These are phyloP conservation scores for Cistogaster globosa DNA, from an alignment of 2,888 invertebrate genomes.

Conservation along the genomic window DNA sequence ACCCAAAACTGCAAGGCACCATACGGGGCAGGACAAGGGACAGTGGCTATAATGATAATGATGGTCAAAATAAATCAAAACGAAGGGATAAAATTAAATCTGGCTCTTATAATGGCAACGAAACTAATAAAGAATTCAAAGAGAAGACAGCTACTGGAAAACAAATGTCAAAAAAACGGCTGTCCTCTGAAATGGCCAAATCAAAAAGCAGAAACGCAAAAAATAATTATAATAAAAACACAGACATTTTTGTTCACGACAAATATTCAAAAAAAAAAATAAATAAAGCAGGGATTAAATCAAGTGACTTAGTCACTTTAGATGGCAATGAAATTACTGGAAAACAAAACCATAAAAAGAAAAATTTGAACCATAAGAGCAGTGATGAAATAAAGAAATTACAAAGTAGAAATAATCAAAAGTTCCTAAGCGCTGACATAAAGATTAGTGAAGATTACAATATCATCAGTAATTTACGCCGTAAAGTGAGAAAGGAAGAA, in stretches of 20 bases:
- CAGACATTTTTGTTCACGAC: neutral
- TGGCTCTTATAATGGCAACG: neutral
- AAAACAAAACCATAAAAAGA: slow-evolving; percentile 8
- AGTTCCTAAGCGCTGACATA: no score
- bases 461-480: slow-evolving; percentile 54
- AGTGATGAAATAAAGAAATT: neutral
- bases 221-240: neutral
- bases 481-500: slow-evolving; percentile 62
- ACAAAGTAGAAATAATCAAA: neutral
- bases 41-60: neutral
- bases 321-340: neutral
- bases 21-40: neutral
- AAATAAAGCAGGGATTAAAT: neutral
- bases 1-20: neutral
- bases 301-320: neutral
- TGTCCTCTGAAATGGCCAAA: neutral
- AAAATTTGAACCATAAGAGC: neutral
- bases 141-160: neutral
- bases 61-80: neutral
- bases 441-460: neutral
- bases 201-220: neutral
- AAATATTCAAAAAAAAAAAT: neutral
- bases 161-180: neutral
- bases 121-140: neutral
- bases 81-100: neutral